These are phyloP conservation scores for Geopemphigus sp. DNA, from an alignment of 1,140 invertebrate species.

Conservation along the genomic window DNA sequence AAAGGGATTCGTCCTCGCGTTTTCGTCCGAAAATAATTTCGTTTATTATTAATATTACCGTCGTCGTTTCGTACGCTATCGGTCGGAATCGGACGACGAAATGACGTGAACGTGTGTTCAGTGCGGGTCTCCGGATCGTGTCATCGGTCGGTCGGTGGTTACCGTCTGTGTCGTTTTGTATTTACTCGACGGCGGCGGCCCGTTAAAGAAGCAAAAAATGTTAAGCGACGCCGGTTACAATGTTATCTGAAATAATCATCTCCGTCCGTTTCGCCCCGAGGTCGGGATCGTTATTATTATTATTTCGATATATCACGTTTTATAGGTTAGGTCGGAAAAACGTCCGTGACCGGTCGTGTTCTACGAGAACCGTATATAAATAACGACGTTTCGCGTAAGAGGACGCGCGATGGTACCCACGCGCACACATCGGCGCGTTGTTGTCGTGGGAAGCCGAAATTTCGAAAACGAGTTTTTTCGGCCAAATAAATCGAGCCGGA, in stretches of 20 bases:
- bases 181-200: background rate
- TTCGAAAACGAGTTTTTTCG: too few species aligned
- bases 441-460: too few species aligned
- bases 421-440: too few species aligned
- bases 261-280: background rate
- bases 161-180: background rate
- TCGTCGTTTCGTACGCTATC: background rate
- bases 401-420: too few species aligned
- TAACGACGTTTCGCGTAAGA: too few species aligned
- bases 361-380: too few species aligned
- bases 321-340: background rate
- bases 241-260: slow-evolving; percentile 24
- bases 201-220: slow-evolving; percentile 15
- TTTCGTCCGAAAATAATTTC: too few species aligned
- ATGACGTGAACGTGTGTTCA: background rate
- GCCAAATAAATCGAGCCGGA: too few species aligned
- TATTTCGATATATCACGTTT: background rate
- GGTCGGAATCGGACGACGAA: background rate
- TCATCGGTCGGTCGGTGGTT: too few species aligned
- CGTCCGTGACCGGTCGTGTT: background rate
- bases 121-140: too few species aligned
- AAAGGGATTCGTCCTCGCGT: background rate
- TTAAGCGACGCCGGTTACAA: slow-evolving; percentile 15
- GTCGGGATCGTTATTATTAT: background rate
- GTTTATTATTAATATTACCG: background rate